Evolutionary conservation across 2,797 vertebrate genomes (phyloP).

Genomic region (Mormyrus proboscirostris): DNA sequence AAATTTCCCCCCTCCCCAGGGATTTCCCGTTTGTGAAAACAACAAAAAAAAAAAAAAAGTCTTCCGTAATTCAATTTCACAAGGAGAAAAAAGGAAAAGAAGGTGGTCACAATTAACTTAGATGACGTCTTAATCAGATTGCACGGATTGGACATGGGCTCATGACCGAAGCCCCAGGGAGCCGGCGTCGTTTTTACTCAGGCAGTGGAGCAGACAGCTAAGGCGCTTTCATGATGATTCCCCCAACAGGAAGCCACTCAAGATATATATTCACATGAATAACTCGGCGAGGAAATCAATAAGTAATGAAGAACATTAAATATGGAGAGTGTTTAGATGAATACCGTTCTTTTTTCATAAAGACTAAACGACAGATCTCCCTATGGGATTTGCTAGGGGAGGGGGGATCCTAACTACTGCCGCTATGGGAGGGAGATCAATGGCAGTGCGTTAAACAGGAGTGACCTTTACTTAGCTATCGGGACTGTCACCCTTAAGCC

Average conservation of each 20-base stretch:
- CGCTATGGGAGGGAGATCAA: background rate
- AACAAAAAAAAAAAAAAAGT: slow-evolving; percentile 24
- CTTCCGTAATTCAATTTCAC: slow-evolving; percentile 39
- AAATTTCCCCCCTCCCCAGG: slow-evolving; percentile 14
- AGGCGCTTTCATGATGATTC: slow-evolving; percentile 41
- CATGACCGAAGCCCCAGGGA: slow-evolving; percentile 26
- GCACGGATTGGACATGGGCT: slow-evolving; percentile 32
- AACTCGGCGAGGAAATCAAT: slow-evolving; percentile 30
- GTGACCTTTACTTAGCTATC: background rate
- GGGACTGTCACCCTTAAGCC: background rate
- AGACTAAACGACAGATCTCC: slow-evolving; percentile 21
- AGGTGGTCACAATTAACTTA: slow-evolving; percentile 41
- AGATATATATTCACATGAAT: slow-evolving; percentile 32
- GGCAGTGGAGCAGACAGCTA: slow-evolving; percentile 34
- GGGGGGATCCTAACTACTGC: background rate
- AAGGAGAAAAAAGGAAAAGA: slow-evolving; percentile 31
- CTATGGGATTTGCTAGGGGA: background rate
- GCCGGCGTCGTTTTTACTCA: slow-evolving; percentile 37
- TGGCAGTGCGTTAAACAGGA: background rate
- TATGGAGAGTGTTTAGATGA: slow-evolving; percentile 27
- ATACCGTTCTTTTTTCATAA: slow-evolving; percentile 23
- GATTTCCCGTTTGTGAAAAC: slow-evolving; percentile 28
- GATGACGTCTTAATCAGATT: slow-evolving; percentile 46
- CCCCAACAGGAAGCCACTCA: slow-evolving; percentile 35
- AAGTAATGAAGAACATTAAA: slow-evolving; percentile 40